These are phyloP conservation scores for Brachystomella parvula DNA, from an alignment of 1,140 invertebrate species.

Conservation along the genomic window DNA sequence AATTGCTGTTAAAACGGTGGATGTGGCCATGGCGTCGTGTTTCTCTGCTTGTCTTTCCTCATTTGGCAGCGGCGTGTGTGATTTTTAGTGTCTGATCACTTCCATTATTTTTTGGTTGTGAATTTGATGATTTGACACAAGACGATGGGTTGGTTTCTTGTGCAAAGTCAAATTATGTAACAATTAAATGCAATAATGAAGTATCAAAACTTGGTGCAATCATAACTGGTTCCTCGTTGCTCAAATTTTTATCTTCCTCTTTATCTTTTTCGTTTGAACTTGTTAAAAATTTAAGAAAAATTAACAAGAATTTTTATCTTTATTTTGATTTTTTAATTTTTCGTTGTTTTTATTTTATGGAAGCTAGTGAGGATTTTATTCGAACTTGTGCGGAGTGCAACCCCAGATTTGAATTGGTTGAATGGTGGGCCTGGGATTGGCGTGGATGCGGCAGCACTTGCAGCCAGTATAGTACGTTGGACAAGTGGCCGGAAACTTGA, in stretches of 20 bases:
- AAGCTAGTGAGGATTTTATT: background rate
- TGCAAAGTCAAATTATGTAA: too few species aligned
- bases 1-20: background rate
- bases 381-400: constrained; percentile 1
- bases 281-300: background rate
- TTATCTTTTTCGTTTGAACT: too few species aligned
- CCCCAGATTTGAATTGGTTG: constrained; percentile 9
- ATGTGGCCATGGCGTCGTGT: background rate
- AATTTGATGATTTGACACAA: background rate
- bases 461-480: background rate
- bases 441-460: constrained; percentile 3
- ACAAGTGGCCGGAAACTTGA: background rate
- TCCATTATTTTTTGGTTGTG: background rate
- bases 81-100: background rate
- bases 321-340: background rate
- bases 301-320: background rate
- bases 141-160: too few species aligned
- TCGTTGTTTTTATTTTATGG: background rate
- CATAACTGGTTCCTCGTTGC: too few species aligned
- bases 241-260: too few species aligned
- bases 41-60: background rate
- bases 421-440: background rate
- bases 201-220: too few species aligned
- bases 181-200: too few species aligned
- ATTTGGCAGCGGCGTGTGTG: background rate